Base-by-base conservation (phyloP, 2,888 invertebrate genomes). In the Melanotus villosus region DNA sequence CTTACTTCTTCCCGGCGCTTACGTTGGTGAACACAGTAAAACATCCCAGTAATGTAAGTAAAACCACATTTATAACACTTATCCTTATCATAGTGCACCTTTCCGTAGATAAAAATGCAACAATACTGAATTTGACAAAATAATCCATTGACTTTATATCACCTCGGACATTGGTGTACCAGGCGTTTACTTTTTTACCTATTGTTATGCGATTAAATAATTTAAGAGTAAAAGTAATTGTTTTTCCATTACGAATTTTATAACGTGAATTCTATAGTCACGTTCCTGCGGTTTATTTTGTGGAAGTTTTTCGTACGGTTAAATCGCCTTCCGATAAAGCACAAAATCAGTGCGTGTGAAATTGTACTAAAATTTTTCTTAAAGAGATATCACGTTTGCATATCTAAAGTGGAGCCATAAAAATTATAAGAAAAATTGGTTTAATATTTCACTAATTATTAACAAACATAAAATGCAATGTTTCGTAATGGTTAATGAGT, bases 331-430 rank as follows among this genome's bases (percentile, higher is more conserved):
- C 36, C 56, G 10, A n/a, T 38, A 32, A 54, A 56, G 56, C 56
- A 19, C 36, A 38, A 56, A 56, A 56, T 56, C 56, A 56, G 12
- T 21, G 56, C 38, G 56, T 56, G 56, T 56, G 56, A 56, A 56
- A 56, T 56, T 56, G 32, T 56, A 23, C 10, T n/a, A 19, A 26
- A 30, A 36, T 52, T 52, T 52, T 52, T 47, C 4, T 18, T 18
- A 2, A 1, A 19, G 16, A 9, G 19, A n/a, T 19, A 21, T 38
- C 36, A 6, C n/a, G 7, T 18, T 2, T 16, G 7, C 18, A 14
- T 1, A 6, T 41, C 7, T 1, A 7, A 16, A 4, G 5, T 16
- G 16, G 16, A 41, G 7, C 16, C 7, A 0, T 16, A 41, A 41
- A 41, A 12, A 34, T n/a, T 34, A 1, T n/a, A 1, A 12, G 12